Evolutionary conservation across 2,113 vertebrate genomes (phyloP), one percentile per base, ranked within the genome.

Genomic region (Illadopsis cleaveri): DNA sequence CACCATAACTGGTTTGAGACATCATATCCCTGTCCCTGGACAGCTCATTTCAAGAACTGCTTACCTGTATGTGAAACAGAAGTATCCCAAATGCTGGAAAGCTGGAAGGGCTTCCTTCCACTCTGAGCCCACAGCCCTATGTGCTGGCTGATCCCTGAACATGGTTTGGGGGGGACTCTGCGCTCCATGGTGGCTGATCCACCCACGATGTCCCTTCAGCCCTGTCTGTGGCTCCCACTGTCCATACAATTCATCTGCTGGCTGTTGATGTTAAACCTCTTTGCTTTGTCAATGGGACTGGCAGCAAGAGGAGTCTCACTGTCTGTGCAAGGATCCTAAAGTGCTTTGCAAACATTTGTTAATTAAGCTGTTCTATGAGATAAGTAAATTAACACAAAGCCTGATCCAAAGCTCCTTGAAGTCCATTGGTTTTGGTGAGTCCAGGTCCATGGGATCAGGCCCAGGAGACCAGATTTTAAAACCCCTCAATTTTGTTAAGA

Each of bases 261-360:
- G 17, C 2, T 9, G 4, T 20, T 21, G 56, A 27, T 15, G 12
- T 60, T 37, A 86, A 94, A 88, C 62, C 82, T 77, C 82, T 93
- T 66, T 42, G 45, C 85, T 65, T 40, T 35, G 21, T 45, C 25
- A n/a, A 38, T 7, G 2, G 47, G 35, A 9, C 88, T 6, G 1
- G 35, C 2, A 72, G 79, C 82, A 17, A 60, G 57, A 80, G 79
- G 50, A 16, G 4, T 57, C 88, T 27, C 7, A 33, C 72, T 91
- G 23, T 53, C 77, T 15, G 0, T 8, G 30, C 50, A 11, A 79
- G 51, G 66, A 75, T 68, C 84, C 61, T 94, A 30, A 90, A 95
- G 92, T 88, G 90, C 92, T 94, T 88, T 53, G 79, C 94, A 85
- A 94, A 93, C 88, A 91, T 84, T 96, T 91, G 82, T 80, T 96